Conservation (phyloP, 2,113 vertebrate genomes). For the Ophiodon elongatus region DNA sequence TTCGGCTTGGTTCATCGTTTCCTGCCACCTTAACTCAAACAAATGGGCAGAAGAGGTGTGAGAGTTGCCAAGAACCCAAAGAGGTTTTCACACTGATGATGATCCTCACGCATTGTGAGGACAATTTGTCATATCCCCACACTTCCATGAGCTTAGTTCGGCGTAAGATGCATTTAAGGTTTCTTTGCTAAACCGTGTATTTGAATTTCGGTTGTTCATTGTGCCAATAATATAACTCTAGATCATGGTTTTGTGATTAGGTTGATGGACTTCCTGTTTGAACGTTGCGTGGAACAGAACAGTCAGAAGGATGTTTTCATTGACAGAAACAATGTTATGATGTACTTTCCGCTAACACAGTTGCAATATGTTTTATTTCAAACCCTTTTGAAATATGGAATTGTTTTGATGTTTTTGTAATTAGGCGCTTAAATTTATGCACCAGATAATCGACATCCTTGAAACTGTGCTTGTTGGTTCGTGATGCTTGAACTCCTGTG, state of each 20-base stretch:
- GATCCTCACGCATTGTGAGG: not conserved
- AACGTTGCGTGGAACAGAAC: not conserved
- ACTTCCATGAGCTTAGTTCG: not conserved
- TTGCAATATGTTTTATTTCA: not conserved
- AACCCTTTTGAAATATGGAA: not conserved
- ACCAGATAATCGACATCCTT: too few relatives aligned
- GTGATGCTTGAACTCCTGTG: not conserved
- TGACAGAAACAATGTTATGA: not conserved
- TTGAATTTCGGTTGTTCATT: not conserved
- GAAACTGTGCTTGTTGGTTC: not conserved
- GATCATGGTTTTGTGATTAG: not conserved
- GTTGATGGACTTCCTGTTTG: not conserved
- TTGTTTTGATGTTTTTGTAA: not conserved
- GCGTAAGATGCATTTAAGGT: not conserved
- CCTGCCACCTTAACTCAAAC: too few relatives aligned
- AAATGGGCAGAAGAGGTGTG: not conserved
- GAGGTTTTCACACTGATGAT: constrained; percentile 4
- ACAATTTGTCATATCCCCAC: not conserved
- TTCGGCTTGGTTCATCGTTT: too few relatives aligned
- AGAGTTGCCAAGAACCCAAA: not conserved
- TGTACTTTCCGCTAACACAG: not conserved
- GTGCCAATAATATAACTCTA: not conserved
- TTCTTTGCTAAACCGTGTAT: not conserved
- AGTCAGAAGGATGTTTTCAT: not conserved
- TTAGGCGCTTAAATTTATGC: not conserved